phyloP scores from a whole-genome alignment of 2,113 vertebrate species.

The Serilophus lunatus region DNA sequence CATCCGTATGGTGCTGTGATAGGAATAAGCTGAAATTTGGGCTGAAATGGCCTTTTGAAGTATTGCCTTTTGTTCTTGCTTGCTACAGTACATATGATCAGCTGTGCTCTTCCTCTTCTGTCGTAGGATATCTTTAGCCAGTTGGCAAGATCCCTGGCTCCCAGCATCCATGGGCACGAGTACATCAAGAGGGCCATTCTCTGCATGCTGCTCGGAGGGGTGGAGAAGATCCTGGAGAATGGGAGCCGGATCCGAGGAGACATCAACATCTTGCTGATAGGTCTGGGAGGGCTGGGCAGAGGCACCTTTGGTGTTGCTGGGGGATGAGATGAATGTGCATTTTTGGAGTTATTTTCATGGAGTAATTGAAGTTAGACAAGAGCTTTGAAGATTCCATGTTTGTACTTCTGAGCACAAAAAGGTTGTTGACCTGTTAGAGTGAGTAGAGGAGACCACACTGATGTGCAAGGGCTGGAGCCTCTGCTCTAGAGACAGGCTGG shows the following conservation, averaged over 20 bases:
- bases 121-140: conserved; percentile 88
- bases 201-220: conserved; percentile 93
- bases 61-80: background rate
- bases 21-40: background rate
- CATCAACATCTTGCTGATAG: conserved; percentile 95
- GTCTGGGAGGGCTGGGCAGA: conserved; percentile 53
- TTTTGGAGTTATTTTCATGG: background rate
- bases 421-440: background rate
- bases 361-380: background rate
- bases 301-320: background rate
- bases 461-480: background rate
- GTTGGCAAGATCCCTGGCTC: conserved; percentile 88
- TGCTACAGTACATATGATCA: fast-evolving
- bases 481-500: background rate
- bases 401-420: background rate
- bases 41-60: background rate
- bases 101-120: background rate
- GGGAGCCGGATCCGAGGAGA: conserved; percentile 94
- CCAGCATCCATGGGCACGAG: conserved; percentile 94
- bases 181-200: conserved; percentile 98
- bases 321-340: background rate
- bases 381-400: background rate
- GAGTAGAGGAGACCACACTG: background rate
- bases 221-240: conserved; percentile 93
- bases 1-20: background rate